Conservation (phyloP, 2,113 vertebrate genomes). For the Dunckerocampus dactyliophorus region DNA sequence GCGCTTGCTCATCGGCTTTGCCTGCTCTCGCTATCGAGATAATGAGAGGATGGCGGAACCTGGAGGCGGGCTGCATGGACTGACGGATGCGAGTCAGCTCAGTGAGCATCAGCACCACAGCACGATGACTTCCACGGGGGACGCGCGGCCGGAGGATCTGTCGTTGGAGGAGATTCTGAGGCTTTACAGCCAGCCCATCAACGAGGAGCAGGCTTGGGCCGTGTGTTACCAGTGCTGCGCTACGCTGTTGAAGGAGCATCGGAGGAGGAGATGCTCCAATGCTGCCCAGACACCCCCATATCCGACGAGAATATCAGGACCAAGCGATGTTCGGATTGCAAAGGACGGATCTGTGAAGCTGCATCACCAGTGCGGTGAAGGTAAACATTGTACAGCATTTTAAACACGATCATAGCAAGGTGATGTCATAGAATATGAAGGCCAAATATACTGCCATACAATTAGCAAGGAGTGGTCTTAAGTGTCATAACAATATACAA, state of each 20-base stretch:
- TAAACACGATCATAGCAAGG: background rate
- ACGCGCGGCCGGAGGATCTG: constrained; percentile 68
- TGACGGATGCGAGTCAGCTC: constrained; percentile 55
- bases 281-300: constrained; percentile 17
- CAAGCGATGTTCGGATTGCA: constrained; percentile 78
- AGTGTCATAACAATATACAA: constrained; percentile 13
- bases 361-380: constrained; percentile 48
- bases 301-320: constrained; percentile 55
- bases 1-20: constrained; percentile 16
- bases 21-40: constrained; percentile 37
- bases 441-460: background rate
- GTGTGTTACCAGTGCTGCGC: constrained; percentile 92
- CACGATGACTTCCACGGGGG: constrained; percentile 54
- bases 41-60: constrained; percentile 72
- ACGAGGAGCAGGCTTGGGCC: constrained; percentile 97
- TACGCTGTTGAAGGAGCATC: constrained; percentile 66
- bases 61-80: constrained; percentile 48
- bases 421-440: too few relatives aligned
- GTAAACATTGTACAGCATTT: constrained; percentile 29
- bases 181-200: constrained; percentile 92
- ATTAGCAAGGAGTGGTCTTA: constrained; percentile 3
- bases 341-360: constrained; percentile 80
- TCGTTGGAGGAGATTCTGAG: constrained; percentile 84
- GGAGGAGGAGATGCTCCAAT: constrained; percentile 47
- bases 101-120: constrained; percentile 40